Conservation (phyloP, 1,140 invertebrate genomes). For the Drosophila micromelanica region DNA sequence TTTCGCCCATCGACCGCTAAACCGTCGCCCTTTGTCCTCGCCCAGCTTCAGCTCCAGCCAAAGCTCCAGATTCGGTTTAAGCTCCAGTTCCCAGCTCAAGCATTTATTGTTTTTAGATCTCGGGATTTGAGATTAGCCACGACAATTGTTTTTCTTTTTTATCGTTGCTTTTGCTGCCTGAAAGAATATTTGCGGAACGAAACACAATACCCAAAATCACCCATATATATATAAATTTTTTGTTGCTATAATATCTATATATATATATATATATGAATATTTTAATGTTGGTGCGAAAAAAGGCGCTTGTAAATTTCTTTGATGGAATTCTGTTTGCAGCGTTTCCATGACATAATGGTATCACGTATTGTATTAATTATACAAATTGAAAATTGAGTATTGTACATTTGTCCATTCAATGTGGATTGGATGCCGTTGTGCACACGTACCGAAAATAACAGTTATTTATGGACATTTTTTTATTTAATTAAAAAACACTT, state of each 20-base stretch:
- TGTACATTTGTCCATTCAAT: too few species aligned
- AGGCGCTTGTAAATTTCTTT: too few species aligned
- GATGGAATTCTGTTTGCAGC: too few species aligned
- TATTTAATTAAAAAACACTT: too few species aligned
- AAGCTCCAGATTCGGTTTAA: too few species aligned
- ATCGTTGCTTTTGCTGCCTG: not conserved
- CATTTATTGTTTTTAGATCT: conserved; percentile 49
- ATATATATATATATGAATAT: not conserved
- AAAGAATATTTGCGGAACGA: conserved; percentile 12
- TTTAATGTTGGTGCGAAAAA: not conserved
- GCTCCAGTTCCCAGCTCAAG: not conserved
- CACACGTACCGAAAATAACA: too few species aligned
- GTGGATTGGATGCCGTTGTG: too few species aligned
- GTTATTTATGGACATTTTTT: too few species aligned
- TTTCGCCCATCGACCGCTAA: conserved; percentile 10
- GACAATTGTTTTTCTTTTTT: conserved; percentile 26
- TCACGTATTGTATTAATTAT: not conserved
- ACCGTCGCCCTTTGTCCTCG: conserved; percentile 7
- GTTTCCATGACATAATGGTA: not conserved
- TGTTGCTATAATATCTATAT: not conserved
- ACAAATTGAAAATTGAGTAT: too few species aligned
- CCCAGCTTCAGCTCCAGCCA: not conserved
- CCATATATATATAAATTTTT: not conserved
- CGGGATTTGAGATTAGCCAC: conserved; percentile 12
- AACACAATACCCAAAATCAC: conserved; percentile 22